Evolutionary conservation across 2,888 invertebrate species (phyloP).

Genomic region (Hypomecis punctinalis): DNA sequence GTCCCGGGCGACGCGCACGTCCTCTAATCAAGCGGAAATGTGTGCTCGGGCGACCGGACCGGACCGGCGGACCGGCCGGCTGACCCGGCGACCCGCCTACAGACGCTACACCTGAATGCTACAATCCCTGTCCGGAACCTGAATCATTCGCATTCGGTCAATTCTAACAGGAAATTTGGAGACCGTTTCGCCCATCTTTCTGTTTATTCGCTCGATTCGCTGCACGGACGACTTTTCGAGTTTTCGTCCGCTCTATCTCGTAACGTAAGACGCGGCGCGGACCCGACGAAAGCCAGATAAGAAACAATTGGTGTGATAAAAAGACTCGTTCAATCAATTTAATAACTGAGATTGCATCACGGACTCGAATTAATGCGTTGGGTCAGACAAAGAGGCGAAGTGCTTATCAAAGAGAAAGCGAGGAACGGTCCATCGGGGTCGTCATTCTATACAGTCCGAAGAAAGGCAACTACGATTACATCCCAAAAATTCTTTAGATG

Average conservation of each 20-base stretch:
- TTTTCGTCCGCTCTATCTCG: slow-evolving; percentile 19
- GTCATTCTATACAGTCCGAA: slow-evolving; percentile 39
- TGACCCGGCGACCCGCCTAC: slow-evolving; percentile 57
- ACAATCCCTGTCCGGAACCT: slow-evolving; percentile 58
- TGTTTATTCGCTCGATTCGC: slow-evolving; percentile 56
- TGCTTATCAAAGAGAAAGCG: slow-evolving; percentile 78
- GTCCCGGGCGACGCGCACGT: slow-evolving; percentile 69
- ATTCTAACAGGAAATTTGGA: slow-evolving; percentile 62
- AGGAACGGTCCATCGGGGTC: slow-evolving; percentile 46
- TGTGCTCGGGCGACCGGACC: slow-evolving; percentile 70
- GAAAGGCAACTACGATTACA: slow-evolving; percentile 35
- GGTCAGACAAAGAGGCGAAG: slow-evolving; percentile 71
- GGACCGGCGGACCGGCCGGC: slow-evolving; percentile 41
- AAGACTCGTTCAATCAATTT: slow-evolving; percentile 69
- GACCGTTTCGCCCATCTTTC: slow-evolving; percentile 56
- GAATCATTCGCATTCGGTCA: slow-evolving; percentile 63
- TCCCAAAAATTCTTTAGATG: slow-evolving; percentile 40
- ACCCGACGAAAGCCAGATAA: slow-evolving; percentile 43
- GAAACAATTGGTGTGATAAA: slow-evolving; percentile 59
- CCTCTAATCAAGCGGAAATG: slow-evolving; percentile 82
- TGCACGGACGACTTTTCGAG: slow-evolving; percentile 38
- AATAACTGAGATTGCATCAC: slow-evolving; percentile 73
- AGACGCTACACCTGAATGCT: slow-evolving; percentile 55
- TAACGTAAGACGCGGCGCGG: slow-evolving; percentile 27
- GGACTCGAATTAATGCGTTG: slow-evolving; percentile 72